Conservation (phyloP, 2,113 vertebrate species). For the Laticauda colubrina region DNA sequence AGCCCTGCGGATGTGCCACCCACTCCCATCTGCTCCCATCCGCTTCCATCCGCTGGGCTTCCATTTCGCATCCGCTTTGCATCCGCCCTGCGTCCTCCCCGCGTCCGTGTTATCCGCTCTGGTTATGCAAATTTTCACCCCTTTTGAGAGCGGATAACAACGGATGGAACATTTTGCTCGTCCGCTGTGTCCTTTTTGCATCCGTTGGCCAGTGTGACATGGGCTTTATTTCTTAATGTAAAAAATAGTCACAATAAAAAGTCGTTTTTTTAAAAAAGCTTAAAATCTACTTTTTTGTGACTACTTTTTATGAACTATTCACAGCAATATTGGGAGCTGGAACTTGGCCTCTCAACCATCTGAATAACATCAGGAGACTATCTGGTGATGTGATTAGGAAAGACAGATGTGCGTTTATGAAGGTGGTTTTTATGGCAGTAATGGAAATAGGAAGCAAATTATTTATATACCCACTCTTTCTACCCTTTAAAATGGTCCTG, state of each 20-base stretch:
- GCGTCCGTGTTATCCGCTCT: too few relatives aligned
- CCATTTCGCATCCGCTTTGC: too few relatives aligned
- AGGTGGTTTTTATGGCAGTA: background rate
- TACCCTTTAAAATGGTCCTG: background rate
- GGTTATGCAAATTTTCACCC: too few relatives aligned
- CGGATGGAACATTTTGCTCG: too few relatives aligned
- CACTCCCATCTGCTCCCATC: too few relatives aligned
- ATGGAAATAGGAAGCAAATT: background rate
- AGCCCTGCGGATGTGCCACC: too few relatives aligned
- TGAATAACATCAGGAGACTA: background rate
- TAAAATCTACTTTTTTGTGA: background rate
- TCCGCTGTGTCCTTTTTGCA: too few relatives aligned
- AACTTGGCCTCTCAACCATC: background rate
- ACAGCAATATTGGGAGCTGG: background rate
- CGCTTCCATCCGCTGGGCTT: too few relatives aligned
- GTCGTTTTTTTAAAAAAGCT: background rate
- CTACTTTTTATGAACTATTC: background rate
- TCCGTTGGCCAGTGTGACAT: too few relatives aligned
- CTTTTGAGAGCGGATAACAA: too few relatives aligned
- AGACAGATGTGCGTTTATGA: background rate
- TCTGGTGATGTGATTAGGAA: background rate
- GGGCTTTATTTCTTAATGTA: background rate
- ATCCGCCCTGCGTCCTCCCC: too few relatives aligned
- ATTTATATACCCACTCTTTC: background rate
- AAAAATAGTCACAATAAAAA: background rate